phyloP scores from a whole-genome alignment of 2,888 invertebrate genomes.

The Nemotelus pantherinus region DNA sequence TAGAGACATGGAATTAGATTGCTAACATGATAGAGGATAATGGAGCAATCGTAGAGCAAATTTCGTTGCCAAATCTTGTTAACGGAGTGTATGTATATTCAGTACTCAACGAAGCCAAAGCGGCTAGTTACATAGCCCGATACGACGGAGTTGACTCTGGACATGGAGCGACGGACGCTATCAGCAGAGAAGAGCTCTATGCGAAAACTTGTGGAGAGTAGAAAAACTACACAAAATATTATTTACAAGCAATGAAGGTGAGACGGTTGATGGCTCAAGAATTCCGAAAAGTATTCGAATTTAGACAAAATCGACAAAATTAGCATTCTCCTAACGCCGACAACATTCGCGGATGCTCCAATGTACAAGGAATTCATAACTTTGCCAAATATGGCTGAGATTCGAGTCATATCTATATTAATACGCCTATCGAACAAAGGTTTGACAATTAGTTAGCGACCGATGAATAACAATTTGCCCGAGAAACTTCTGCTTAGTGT shows the following conservation, averaged over 20 bases:
- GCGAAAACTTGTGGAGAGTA: constrained; percentile 79
- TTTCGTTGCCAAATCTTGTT: constrained; percentile 90
- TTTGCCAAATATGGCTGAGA: constrained; percentile 95
- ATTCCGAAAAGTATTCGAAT: constrained; percentile 68
- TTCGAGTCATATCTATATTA: constrained; percentile 90
- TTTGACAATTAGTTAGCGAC: constrained; percentile 86
- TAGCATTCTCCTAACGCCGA: constrained; percentile 90
- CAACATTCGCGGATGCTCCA: constrained; percentile 89
- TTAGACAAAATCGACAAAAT: constrained; percentile 73
- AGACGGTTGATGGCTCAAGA: constrained; percentile 89
- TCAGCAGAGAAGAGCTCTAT: constrained; percentile 85
- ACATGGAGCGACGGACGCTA: constrained; percentile 72
- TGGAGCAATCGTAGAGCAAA: constrained; percentile 72
- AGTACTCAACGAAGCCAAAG: constrained; percentile 92
- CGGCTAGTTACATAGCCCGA: constrained; percentile 98
- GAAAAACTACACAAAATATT: constrained; percentile 89
- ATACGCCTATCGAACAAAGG: constrained; percentile 77
- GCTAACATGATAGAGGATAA: constrained; percentile 77
- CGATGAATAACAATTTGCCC: constrained; percentile 83
- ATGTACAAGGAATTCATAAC: constrained; percentile 88
- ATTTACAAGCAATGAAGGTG: constrained; percentile 87
- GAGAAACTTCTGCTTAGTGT: constrained; percentile 80
- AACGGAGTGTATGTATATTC: constrained; percentile 93
- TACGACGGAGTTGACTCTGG: constrained; percentile 96
- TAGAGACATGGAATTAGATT: constrained; percentile 80